Conservation (phyloP, 2,797 vertebrate genomes). For the Mormyrops boulengeri region DNA sequence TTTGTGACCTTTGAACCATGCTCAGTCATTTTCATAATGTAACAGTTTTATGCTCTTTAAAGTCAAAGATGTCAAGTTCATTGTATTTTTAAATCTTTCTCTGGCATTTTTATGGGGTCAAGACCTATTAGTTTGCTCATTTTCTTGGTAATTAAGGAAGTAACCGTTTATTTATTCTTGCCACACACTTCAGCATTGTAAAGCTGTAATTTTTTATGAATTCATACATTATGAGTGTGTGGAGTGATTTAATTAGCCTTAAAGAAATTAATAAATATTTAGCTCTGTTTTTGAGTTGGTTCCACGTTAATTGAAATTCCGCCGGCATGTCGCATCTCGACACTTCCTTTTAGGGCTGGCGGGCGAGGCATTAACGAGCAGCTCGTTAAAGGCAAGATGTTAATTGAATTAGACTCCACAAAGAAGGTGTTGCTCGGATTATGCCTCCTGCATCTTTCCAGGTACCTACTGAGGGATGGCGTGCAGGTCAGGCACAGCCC, state of each 20-base stretch:
- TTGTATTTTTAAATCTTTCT: not conserved
- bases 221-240: not conserved
- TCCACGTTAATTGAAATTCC: not conserved
- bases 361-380: not conserved
- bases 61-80: not conserved
- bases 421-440: not conserved
- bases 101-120: not conserved
- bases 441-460: not conserved
- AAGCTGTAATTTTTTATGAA: not conserved
- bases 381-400: not conserved
- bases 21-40: not conserved
- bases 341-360: not conserved
- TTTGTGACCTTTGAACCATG: not conserved
- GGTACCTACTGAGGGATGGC: not conserved
- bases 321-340: not conserved
- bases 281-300: not conserved
- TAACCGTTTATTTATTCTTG: not conserved
- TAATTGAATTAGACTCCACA: not conserved
- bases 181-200: not conserved
- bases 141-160: not conserved
- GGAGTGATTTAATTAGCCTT: conserved; percentile 19
- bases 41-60: not conserved
- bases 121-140: not conserved
- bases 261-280: conserved; percentile 10
- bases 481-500: not conserved